A percentile compares a stretch with the other conserved stretches of the same genome.
Evolutionary conservation across 2,113 vertebrate species (phyloP).

Genomic region (Ophthalmolycus amberensis): DNA sequence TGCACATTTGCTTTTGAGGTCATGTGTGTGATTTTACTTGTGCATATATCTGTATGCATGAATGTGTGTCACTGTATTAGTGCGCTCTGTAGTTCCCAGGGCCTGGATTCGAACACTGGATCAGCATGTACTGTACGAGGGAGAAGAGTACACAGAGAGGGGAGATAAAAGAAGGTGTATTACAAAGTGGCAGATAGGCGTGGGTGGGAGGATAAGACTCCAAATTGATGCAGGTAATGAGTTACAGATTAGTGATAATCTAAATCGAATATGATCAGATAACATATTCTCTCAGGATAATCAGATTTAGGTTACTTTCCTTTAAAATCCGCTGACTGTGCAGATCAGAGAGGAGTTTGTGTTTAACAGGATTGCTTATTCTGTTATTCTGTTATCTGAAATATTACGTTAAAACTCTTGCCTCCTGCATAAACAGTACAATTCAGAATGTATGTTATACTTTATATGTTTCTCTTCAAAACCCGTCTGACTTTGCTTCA

Average conservation of each 20-base stretch:
- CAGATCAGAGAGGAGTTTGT: background rate
- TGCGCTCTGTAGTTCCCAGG: background rate
- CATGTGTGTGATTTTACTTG: background rate
- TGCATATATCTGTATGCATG: background rate
- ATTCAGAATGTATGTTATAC: background rate
- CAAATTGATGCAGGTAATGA: constrained; percentile 17
- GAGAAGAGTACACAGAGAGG: background rate
- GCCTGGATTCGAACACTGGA: constrained; percentile 1
- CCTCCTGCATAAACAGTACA: background rate
- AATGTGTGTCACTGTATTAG: background rate
- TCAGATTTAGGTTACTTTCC: constrained; percentile 22
- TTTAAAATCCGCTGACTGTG: background rate
- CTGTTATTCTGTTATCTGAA: background rate
- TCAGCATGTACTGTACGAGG: background rate
- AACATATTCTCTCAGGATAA: constrained; percentile 13
- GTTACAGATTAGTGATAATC: constrained; percentile 28
- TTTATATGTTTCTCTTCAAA: background rate
- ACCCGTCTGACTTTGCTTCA: background rate
- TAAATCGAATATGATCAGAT: constrained; percentile 27
- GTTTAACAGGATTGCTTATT: constrained; percentile 2
- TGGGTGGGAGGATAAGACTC: constrained; percentile 16
- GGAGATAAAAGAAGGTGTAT: background rate
- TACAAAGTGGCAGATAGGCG: background rate
- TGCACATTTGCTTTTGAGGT: background rate
- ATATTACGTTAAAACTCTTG: background rate